Conservation (phyloP, 2,888 invertebrate genomes). For the Agrilus mali region DNA sequence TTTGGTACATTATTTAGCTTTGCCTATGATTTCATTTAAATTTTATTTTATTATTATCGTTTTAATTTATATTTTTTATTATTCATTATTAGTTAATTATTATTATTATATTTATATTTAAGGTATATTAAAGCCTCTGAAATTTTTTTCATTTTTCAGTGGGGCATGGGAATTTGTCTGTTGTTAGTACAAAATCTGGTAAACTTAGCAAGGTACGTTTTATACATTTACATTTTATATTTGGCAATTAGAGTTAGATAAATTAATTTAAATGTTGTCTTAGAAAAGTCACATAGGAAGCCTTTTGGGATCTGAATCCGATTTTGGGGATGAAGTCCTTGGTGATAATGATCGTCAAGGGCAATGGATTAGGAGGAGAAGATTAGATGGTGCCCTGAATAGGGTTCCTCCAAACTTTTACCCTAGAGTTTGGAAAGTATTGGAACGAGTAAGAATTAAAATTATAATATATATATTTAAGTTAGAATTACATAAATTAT, state of each 20-base stretch:
- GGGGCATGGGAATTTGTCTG: slow-evolving; percentile 75
- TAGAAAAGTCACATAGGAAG: slow-evolving; percentile 38
- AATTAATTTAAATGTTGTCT: slow-evolving; percentile 12
- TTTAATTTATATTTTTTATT: too few species aligned
- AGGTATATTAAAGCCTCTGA: slow-evolving; percentile 32
- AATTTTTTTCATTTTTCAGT: slow-evolving; percentile 40
- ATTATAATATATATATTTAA: slow-evolving; percentile 2
- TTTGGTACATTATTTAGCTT: too few species aligned
- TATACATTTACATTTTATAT: slow-evolving; percentile 17
- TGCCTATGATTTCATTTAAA: too few species aligned
- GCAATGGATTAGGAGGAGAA: slow-evolving; percentile 88
- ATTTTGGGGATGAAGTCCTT: slow-evolving; percentile 34
- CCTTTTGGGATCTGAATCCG: slow-evolving; percentile 30
- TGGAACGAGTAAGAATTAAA: slow-evolving; percentile 56
- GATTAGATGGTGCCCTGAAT: slow-evolving; percentile 94
- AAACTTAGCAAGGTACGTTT: slow-evolving; percentile 67
- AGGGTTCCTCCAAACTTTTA: slow-evolving; percentile 96
- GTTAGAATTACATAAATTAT: slow-evolving; percentile 22
- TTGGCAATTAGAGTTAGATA: too few species aligned
- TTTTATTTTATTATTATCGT: too few species aligned
- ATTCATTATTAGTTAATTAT: not conserved
- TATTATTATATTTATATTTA: slow-evolving; percentile 30
- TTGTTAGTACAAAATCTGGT: slow-evolving; percentile 77
- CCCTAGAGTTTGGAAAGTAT: slow-evolving; percentile 82
- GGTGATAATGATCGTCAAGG: slow-evolving; percentile 77